phyloP scores from a whole-genome alignment of 2,888 invertebrate species.

The Carpatolechia fugitivella region DNA sequence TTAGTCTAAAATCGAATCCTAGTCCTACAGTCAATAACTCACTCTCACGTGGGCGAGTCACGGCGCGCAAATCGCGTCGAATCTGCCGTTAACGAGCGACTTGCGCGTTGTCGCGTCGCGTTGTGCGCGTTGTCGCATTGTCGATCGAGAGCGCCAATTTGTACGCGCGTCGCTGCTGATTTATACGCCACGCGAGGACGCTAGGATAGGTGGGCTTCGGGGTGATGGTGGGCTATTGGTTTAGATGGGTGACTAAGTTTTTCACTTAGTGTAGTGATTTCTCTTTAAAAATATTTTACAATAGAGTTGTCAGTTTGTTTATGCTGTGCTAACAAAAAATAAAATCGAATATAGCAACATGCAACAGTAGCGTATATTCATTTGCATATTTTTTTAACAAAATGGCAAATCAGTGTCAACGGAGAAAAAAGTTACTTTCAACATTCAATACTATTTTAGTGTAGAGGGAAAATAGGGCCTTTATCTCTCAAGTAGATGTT shows the following conservation, averaged over 20 bases:
- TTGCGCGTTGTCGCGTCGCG: conserved; percentile 33
- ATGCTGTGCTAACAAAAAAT: too few species aligned
- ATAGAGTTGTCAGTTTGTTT: too few species aligned
- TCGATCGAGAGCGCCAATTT: conserved; percentile 65
- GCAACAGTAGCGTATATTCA: too few species aligned
- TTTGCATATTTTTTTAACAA: too few species aligned
- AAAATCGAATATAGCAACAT: too few species aligned
- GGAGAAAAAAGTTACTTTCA: too few species aligned
- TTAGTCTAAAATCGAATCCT: not conserved
- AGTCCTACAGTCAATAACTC: not conserved
- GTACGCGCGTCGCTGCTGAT: conserved; percentile 65
- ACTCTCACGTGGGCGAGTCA: conserved; percentile 49
- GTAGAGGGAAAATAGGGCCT: too few species aligned
- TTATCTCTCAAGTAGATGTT: too few species aligned
- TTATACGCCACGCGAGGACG: conserved; percentile 65
- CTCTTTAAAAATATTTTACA: too few species aligned
- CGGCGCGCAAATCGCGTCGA: conserved; percentile 45
- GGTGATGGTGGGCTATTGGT: not conserved
- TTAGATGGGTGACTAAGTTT: conserved; percentile 1
- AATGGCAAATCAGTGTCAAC: too few species aligned
- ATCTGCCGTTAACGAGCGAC: conserved; percentile 61
- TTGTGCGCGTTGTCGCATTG: conserved; percentile 36
- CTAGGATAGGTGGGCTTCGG: conserved; percentile 45
- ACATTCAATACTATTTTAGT: too few species aligned
- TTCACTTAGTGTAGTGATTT: not conserved